phyloP scores from a whole-genome alignment of 2,888 invertebrate genomes.

The Lasioglossum morio region DNA sequence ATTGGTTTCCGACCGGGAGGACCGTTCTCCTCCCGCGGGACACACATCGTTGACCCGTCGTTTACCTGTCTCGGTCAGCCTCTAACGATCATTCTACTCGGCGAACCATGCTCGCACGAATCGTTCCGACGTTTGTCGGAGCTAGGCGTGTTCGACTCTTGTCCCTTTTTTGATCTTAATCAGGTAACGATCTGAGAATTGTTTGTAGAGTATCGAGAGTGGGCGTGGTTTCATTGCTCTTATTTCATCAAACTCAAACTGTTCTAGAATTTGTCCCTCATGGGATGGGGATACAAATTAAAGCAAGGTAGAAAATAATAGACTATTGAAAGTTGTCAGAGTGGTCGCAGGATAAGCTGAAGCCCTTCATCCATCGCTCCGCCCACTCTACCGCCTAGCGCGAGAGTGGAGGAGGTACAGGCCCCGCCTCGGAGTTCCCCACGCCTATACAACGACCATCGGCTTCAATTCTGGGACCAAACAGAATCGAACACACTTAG shows the following conservation, averaged over 20 bases:
- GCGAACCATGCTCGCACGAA: conserved; percentile 10
- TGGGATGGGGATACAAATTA: neutral
- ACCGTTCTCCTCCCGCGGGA: conserved; percentile 4
- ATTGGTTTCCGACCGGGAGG: conserved; percentile 15
- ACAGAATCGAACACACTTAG: neutral
- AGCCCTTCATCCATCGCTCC: neutral
- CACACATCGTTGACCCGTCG: neutral
- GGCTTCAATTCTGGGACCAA: neutral
- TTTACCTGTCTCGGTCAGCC: conserved; percentile 51
- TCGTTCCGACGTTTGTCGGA: neutral
- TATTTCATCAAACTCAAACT: neutral
- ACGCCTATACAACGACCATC: neutral
- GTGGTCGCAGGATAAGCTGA: neutral
- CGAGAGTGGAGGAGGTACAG: neutral
- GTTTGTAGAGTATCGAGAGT: neutral
- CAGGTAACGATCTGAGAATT: neutral
- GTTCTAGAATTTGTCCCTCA: no score
- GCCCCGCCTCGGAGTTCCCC: neutral
- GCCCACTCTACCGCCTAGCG: neutral
- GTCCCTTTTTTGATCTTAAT: neutral
- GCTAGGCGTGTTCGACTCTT: neutral
- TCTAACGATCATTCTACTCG: conserved; percentile 26
- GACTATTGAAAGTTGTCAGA: neutral
- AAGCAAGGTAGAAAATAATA: neutral
- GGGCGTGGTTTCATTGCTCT: neutral